Evolutionary conservation across 2,888 invertebrate species (phyloP).

Genomic region (Lottia scabra): DNA sequence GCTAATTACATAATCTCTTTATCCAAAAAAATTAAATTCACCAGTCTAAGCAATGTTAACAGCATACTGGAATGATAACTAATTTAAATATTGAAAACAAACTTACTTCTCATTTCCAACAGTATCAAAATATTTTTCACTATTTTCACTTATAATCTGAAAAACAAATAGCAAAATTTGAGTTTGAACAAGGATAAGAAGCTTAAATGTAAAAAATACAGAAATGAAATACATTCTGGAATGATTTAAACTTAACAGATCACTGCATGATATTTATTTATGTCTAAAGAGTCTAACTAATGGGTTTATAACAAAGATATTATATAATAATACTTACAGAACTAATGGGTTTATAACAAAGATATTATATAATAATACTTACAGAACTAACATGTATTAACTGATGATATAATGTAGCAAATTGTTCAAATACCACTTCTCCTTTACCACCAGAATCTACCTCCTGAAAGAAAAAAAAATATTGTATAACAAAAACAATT

Average conservation of each 20-base stretch:
- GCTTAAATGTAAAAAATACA: no score
- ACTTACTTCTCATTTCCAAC: constrained; percentile 44
- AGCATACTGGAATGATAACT: no score
- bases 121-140: constrained; percentile 46
- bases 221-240: no score
- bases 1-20: no score
- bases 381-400: constrained; percentile 85
- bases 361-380: constrained; percentile 69
- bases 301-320: no score
- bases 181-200: no score
- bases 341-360: neutral
- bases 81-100: neutral
- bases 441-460: constrained; percentile 79
- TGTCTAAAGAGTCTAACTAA: no score
- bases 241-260: no score
- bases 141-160: constrained; percentile 76
- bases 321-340: neutral
- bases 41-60: no score
- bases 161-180: constrained; percentile 22
- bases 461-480: constrained; percentile 78
- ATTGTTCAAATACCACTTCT: constrained; percentile 93
- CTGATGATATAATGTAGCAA: constrained; percentile 85
- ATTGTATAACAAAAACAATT: no score
- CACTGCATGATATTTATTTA: no score
- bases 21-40: no score